Evolutionary conservation across 2,888 invertebrate species (phyloP), one percentile per base, ranked within the genome.

Genomic region (Sinelater perroti): DNA sequence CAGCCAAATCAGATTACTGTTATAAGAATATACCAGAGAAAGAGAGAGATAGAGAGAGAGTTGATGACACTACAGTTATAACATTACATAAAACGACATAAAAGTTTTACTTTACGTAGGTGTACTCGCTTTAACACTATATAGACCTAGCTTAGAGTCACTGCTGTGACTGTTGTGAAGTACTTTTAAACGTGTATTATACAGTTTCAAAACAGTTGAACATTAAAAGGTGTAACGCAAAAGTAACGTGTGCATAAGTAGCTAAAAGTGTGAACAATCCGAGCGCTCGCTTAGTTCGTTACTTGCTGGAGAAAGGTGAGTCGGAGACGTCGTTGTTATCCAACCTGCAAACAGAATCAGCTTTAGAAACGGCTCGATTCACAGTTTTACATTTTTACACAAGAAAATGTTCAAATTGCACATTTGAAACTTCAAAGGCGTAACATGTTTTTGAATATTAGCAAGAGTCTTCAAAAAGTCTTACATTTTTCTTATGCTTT

Each of bases 1-100:
- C 75, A 76, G 76, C 75, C 77, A 76, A 76, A 76, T 73, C 72
- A 75, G 74, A 75, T n/a, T 72, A 73, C 62, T 57, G 56, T 65
- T 64, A 60, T 57, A 61, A 61, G 59, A 63, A 61, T 60, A 63
- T 61, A 51, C 45, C 45, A 44, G 53, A 54, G 54, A 54, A 53
- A 54, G n/a, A n/a, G n/a, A n/a, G n/a, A n/a, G n/a, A n/a, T n/a
- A n/a, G n/a, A n/a, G n/a, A n/a, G n/a, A n/a, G n/a, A 59, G 45
- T 21, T 33, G 45, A 31, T 50, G 54, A 11, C 51, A 55, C 59
- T 45, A 55, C 47, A 47, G 42, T 55, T 50, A 50, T 51, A 44
- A 46, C 14, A 28, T 56, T 56, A 49, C 50, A 50, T 50, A 46
- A 55, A 47, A 47, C 55, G 40, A 56, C 44, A 30, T 61, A 58